Evolutionary conservation across 2,113 vertebrate species (phyloP).

Genomic region (Paramormyrops kingsleyae): DNA sequence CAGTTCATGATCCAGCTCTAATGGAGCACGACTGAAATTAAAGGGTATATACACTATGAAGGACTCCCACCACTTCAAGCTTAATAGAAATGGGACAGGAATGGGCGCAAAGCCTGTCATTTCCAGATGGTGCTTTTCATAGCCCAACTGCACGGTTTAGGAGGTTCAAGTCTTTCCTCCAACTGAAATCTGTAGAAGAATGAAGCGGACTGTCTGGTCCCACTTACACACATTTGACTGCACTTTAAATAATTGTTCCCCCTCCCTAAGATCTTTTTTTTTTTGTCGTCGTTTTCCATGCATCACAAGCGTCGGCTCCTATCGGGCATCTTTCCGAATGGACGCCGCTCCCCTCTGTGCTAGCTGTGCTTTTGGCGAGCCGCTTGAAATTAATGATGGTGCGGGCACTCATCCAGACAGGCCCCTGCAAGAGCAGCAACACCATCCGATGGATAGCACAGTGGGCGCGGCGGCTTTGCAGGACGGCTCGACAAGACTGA

Average conservation of each 20-base stretch:
- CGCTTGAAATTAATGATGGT: conserved; percentile 10
- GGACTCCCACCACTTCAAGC: conserved; percentile 43
- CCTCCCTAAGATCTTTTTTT: background rate
- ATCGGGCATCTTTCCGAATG: background rate
- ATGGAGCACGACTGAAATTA: background rate
- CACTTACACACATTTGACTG: background rate
- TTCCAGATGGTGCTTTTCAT: conserved; percentile 63
- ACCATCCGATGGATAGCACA: background rate
- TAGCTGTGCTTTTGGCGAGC: background rate
- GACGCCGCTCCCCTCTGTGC: background rate
- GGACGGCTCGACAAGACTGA: background rate
- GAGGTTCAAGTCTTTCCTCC: background rate
- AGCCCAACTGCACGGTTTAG: conserved; percentile 11
- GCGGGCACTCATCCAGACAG: background rate
- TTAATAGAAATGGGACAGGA: conserved; percentile 56
- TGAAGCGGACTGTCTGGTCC: background rate
- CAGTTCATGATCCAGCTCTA: background rate
- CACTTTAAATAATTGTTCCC: background rate
- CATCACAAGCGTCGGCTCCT: background rate
- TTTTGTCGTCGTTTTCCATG: background rate
- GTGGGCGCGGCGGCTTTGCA: background rate
- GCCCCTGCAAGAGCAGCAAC: background rate
- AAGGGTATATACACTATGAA: background rate
- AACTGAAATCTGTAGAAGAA: background rate
- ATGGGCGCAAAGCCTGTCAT: conserved; percentile 55